Conservation (phyloP, 2,113 vertebrate species). For the Gambusia affinis region DNA sequence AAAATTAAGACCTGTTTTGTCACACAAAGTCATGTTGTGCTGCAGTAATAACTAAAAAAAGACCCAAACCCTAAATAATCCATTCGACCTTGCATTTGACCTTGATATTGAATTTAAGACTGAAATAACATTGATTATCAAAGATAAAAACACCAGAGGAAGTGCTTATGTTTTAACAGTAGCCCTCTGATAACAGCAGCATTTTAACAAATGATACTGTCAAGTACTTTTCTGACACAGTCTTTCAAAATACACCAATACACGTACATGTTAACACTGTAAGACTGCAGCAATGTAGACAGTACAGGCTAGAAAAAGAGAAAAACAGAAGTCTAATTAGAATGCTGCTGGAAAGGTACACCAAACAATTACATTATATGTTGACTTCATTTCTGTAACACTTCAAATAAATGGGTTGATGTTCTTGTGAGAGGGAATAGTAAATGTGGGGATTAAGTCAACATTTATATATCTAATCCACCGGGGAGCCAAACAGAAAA, state of each 20-base stretch:
- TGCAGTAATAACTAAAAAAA: neutral
- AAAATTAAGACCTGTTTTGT: neutral
- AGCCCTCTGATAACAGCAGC: conserved; percentile 26
- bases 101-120: conserved; percentile 5
- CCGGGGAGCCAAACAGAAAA: neutral
- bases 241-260: neutral
- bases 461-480: neutral
- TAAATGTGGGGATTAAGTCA: neutral
- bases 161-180: conserved; percentile 23
- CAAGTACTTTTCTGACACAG: conserved; percentile 6
- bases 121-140: conserved; percentile 9
- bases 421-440: too few species aligned
- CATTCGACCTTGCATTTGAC: neutral
- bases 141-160: conserved; percentile 14
- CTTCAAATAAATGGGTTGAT: too few species aligned
- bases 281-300: neutral
- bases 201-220: conserved; percentile 36
- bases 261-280: neutral
- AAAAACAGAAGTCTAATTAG: neutral
- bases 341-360: neutral
- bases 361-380: neutral
- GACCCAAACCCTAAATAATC: neutral
- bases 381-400: too few species aligned
- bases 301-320: neutral
- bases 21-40: neutral